Evolutionary conservation across 1,140 invertebrate species (phyloP), one percentile per base, ranked within the genome.

Genomic region (Melanaphis sacchari): DNA sequence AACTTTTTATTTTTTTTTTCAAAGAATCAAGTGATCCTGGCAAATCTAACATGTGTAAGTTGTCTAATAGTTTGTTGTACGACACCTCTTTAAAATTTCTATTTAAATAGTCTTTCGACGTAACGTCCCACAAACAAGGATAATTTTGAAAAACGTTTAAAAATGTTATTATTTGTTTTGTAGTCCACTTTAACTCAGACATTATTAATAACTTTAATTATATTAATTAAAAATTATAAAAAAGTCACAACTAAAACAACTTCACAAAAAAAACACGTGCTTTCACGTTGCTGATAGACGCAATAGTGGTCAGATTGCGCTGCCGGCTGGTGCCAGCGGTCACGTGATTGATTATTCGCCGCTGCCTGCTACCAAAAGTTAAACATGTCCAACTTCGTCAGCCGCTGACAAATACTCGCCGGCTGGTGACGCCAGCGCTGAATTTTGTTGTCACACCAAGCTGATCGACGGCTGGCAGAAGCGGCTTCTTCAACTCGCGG

Each of bases 1-100:
- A 43, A 38, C 82, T 93, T 93, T 46, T 93, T 85, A 41, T 84
- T 84, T 84, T 84, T 91, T 81, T 91, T 87, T 87, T 87, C 41
- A 87, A 46, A 46, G 41, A 87, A 43, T 87, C 84, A 52, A 88
- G 87, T 88, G 87, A 36, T 36, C 87, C 87, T 22, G 87, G 43
- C 0, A 88, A 24, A 36, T 88, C 87, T 49, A 5, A n/a, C 11
- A 36, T 88, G 31, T 52, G 31, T 88, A 52, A 88, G n/a, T 88
- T 36, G 21, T 88, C 84, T 87, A 87, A 87, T 46, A 88, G 87
- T 88, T 88, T 88, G 31, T 88, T 38, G 40, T 85, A 82, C 81
- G 36, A 82, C 81, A 82, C 82, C 22, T 84, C 82, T 41, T 84
- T 84, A 41, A 84, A 40, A 5, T 84, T 84, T 41, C 24, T 40